Evolutionary conservation across 1,140 invertebrate genomes (phyloP), one percentile per base, ranked within the genome.

Genomic region (Copidosoma floridanum): DNA sequence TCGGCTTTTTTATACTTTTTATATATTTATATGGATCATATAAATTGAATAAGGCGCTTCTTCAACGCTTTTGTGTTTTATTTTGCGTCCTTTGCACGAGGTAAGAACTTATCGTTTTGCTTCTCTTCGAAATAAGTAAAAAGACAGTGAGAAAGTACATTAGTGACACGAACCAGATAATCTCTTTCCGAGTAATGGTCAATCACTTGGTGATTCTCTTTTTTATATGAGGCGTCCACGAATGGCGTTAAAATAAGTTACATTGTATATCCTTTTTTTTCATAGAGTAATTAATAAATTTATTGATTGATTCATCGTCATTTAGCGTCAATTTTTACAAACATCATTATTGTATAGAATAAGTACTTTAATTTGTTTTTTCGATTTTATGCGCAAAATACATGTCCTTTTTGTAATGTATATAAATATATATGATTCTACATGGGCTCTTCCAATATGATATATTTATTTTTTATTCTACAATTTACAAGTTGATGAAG

Each of bases 381-480:
- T 37, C 24, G 16, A 41, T n/a, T 41, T 8, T 23, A 54, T 4
- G 51, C 58, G 51, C 37, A 55, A 11, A n/a, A n/a, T n/a, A n/a
- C 48, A 67, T 62, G 48, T 60, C 64, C 43, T 72, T 71, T n/a
- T 69, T 75, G 73, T 75, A 75, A 71, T n/a, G n/a, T n/a, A n/a
- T n/a, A n/a, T n/a, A n/a, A n/a, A n/a, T n/a, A n/a, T n/a, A 75
- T 75, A 75, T 69, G 46, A 68, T 72, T 73, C 67, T 69, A 58
- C 64, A 62, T 70, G 44, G 59, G 70, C 61, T 72, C 72, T 75
- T 73, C 71, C 73, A 74, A 53, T 72, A 70, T 61, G 66, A 66
- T 67, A 68, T 72, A 74, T 74, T 73, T 75, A 71, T 71, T 72
- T 70, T 70, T 70, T 41, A 68, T 56, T 70, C 68, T 68, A 63